Evolutionary conservation across 1,140 invertebrate genomes (phyloP), one percentile per base, ranked within the genome.

Genomic region (Zaprionus africanus): DNA sequence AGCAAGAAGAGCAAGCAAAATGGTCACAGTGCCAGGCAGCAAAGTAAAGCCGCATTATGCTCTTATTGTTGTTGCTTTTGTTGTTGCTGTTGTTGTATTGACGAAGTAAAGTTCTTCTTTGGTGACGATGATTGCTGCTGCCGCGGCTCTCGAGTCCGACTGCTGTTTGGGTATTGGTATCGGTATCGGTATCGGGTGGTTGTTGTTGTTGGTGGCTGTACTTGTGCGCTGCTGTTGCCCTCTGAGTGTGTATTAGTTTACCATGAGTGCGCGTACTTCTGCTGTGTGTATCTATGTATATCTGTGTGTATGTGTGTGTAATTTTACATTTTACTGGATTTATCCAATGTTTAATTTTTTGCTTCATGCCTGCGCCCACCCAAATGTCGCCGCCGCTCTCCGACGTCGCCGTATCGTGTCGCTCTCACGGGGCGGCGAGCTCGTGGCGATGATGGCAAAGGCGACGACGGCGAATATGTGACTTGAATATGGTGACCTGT

Each of bases 291-390:
- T 62, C n/a, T 57, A 75, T 73, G 56, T 87, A 68, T 77, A 74
- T 61, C 15, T 60, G 54, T 60, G 15, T 61, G 36, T 82, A 62
- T 80, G 70, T 78, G 60, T 78, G 61, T 84, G 85, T 87, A 88
- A 88, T 88, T 88, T 88, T 88, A 88, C 84, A 88, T 88, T 88
- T 88, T 88, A 11, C 85, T 84, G 85, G 81, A 88, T 88, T 88
- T 88, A 88, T 88, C 85, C 84, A 88, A 88, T 90, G 84, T 81
- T 88, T 87, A 90, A 87, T 90, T 88, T 87, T 83, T 82, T 75
- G 49, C 70, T 71, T 70, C 26, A 76, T 81, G 85, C 38, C 15
- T 41, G 38, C 84, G 38, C 84, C 84, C 85, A 88, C 84, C 85
- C 84, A 87, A 87, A 88, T 63, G 38, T 41, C 38, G 46, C 56